Percentiles rank a stretch among this genome's conserved stretches.
Evolutionary conservation across 2,113 vertebrate species (phyloP).

Genomic region (Hemiscyllium ocellatum): DNA sequence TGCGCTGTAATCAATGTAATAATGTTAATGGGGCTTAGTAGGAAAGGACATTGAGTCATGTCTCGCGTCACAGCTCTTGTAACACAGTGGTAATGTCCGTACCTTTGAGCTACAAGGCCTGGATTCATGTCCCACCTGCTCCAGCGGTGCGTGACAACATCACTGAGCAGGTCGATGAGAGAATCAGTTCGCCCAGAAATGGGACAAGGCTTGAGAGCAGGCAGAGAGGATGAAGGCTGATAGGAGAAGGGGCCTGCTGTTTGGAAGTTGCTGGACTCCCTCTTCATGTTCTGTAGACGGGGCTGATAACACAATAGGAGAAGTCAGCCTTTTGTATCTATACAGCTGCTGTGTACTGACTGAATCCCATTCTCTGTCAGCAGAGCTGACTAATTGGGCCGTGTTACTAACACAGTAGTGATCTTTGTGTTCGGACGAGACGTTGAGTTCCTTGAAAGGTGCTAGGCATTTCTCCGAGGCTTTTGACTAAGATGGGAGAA

Average conservation of each 20-base stretch:
- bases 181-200: no score
- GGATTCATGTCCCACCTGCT: no score
- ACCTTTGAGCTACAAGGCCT: no score
- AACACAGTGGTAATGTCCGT: no score
- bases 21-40: neutral
- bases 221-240: neutral
- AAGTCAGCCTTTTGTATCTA: neutral
- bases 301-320: neutral
- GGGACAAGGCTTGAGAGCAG: neutral
- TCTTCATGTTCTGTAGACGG: neutral
- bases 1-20: neutral
- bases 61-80: neutral
- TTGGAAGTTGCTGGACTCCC: neutral
- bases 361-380: neutral
- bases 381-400: neutral
- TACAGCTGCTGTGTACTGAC: neutral
- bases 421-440: constrained; percentile 22
- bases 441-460: neutral
- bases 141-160: no score
- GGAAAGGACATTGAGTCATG: neutral
- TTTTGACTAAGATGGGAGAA: neutral
- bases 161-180: no score
- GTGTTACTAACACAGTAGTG: neutral
- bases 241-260: neutral
- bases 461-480: neutral